Evolutionary conservation across 2,797 vertebrate species (phyloP), one percentile per base, ranked within the genome.

Genomic region (Eulemur albifrons): DNA sequence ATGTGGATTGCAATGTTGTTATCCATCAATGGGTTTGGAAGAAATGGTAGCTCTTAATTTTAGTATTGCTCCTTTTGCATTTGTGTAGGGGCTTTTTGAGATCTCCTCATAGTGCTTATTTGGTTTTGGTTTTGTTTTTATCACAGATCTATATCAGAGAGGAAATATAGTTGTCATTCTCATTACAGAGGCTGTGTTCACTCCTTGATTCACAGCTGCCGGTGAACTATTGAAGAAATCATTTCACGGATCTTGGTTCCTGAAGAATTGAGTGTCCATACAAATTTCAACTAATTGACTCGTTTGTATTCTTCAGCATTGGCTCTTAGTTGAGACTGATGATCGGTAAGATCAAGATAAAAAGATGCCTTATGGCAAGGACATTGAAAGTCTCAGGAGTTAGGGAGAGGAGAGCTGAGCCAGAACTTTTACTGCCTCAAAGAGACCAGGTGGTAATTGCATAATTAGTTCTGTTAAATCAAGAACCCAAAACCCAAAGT

Each of bases 361-460:
- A 79, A 96, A 88, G 73, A 43, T 43, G 35, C 43, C 93, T 70
- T 5, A 21, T 45, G 69, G 32, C 32, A 61, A 92, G 81, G 65
- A 96, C 48, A 17, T 38, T 23, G n/a, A 17, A 63, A 35, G 20
- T 54, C 48, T 81, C 48, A 45, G 73, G 43, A 81, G n/a, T 40
- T 6, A 35, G n/a, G 59, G 40, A 52, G 59, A 70, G 13, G 20
- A 63, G 32, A 63, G 6, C 9, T 17, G 35, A 21, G 32, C 61
- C 48, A 21, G 45, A 80, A 4, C n/a, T 15, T 90, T 70, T 32
- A 43, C 13, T 40, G 6, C 57, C 54, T 63, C 43, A 35, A 11
- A 95, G 93, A 96, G 21, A 45, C 5, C 7, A 96, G 92, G n/a
- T 20, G 7, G 86, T 40, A 80, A 30, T 38, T 40, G 92, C 25